Conservation (phyloP, 2,888 invertebrate species). For the Drosophila diplacantha region DNA sequence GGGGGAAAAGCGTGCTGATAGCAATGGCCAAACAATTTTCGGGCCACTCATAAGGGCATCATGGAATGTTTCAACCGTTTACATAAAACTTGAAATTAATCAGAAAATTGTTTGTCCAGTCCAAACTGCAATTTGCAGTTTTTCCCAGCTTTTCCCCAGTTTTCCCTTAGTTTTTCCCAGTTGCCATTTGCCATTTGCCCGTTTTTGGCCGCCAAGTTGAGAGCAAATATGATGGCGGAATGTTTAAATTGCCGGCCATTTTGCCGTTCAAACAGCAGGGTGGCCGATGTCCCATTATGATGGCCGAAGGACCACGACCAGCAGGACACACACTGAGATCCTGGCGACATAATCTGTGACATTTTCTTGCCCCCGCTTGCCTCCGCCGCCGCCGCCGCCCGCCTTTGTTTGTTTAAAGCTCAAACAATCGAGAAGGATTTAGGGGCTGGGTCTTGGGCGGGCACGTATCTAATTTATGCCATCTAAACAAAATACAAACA, state of each 20-base stretch:
- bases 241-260: slow-evolving; percentile 36
- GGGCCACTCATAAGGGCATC: slow-evolving; percentile 25
- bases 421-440: slow-evolving; percentile 38
- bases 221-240: slow-evolving; percentile 50
- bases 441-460: slow-evolving; percentile 26
- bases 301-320: slow-evolving; percentile 3
- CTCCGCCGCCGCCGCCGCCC: background rate
- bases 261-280: slow-evolving; percentile 7
- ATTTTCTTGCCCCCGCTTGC: slow-evolving; percentile 6
- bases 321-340: slow-evolving; percentile 13
- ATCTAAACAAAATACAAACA: slow-evolving; percentile 67
- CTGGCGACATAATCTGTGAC: slow-evolving; percentile 34
- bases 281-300: slow-evolving; percentile 8
- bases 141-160: slow-evolving; percentile 20
- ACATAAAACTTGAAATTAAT: slow-evolving; percentile 65
- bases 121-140: slow-evolving; percentile 52
- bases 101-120: slow-evolving; percentile 52
- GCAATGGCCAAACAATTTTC: slow-evolving; percentile 16
- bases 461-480: slow-evolving; percentile 69
- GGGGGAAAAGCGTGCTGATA: background rate
- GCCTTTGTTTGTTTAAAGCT: slow-evolving; percentile 35
- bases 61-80: slow-evolving; percentile 49
- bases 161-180: slow-evolving; percentile 11
- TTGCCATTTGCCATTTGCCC: background rate
- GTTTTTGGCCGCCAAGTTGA: slow-evolving; percentile 47